A percentile compares a stretch with the other conserved stretches of the same genome.
phyloP scores from a whole-genome alignment of 2,888 invertebrate species.

The Papilio demoleus region DNA sequence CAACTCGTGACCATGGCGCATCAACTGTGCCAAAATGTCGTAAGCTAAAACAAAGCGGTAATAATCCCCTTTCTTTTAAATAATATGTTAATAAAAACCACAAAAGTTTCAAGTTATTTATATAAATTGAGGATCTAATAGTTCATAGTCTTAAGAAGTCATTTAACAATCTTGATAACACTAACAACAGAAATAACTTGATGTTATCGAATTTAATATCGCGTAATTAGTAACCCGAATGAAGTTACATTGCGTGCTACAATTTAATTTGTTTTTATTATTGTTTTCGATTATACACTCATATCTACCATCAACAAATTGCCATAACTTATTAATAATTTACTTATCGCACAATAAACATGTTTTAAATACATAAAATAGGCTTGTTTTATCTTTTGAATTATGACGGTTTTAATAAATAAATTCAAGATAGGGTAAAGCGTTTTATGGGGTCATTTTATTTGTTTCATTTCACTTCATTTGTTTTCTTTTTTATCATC shows the following conservation, averaged over 20 bases:
- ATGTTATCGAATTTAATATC: conserved; percentile 61
- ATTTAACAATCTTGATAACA: conserved; percentile 21
- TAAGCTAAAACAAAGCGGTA: no score
- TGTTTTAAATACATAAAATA: neutral
- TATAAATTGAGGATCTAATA: conserved; percentile 11
- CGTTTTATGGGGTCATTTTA: no score
- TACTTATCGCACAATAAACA: neutral
- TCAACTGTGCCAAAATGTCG: no score
- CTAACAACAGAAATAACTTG: conserved; percentile 58
- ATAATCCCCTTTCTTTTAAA: no score
- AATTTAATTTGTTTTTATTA: conserved; percentile 74
- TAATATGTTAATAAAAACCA: no score
- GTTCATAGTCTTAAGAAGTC: conserved; percentile 52
- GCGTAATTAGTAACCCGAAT: conserved; percentile 71
- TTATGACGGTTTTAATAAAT: neutral
- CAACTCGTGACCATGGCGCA: no score
- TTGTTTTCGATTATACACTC: conserved; percentile 53
- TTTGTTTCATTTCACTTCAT: no score
- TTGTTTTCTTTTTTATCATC: no score
- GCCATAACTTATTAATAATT: neutral
- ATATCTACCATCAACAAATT: conserved; percentile 46
- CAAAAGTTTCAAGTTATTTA: no score
- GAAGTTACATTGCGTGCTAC: conserved; percentile 74
- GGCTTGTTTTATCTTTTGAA: neutral
- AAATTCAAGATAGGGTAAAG: no score